Conservation (phyloP, 92 coral and sea anemone genomes). For the Umimayanthus kanabou region DNA sequence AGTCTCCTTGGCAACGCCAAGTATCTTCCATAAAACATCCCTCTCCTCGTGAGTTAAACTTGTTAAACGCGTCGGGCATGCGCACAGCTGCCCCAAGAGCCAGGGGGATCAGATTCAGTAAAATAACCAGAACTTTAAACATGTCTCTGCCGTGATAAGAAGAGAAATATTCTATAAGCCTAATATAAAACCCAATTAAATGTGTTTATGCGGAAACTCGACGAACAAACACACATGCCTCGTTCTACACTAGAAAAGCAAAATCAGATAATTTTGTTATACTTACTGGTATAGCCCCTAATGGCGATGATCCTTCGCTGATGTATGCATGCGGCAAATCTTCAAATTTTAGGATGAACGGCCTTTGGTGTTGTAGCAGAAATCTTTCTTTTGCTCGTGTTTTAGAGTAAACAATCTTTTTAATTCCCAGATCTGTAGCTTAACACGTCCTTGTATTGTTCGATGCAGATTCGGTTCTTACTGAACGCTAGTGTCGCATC, state of each 20-base stretch:
- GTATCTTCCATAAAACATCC: not conserved
- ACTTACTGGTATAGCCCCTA: not conserved
- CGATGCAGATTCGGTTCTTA: no score
- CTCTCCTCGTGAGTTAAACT: not conserved
- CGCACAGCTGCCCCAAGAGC: not conserved
- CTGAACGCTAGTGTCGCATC: no score
- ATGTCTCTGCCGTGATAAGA: not conserved
- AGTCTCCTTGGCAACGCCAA: conserved; percentile 36
- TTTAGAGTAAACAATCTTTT: no score
- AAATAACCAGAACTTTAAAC: not conserved
- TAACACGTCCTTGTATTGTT: no score
- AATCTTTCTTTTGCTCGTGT: not conserved
- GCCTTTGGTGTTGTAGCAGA: no score
- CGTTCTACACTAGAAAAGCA: not conserved
- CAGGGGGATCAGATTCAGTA: conserved; percentile 6
- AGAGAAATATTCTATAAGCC: not conserved
- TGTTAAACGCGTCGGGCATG: not conserved
- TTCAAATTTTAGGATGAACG: no score
- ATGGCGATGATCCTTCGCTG: not conserved
- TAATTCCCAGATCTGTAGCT: no score
- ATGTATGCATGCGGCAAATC: not conserved
- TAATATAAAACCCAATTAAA: not conserved
- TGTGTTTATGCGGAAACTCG: conserved; percentile 8
- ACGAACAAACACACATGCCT: conserved; percentile 9
- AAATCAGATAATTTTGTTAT: not conserved